Conservation (phyloP, 2,113 vertebrate species). For the Pardalotus punctatus region DNA sequence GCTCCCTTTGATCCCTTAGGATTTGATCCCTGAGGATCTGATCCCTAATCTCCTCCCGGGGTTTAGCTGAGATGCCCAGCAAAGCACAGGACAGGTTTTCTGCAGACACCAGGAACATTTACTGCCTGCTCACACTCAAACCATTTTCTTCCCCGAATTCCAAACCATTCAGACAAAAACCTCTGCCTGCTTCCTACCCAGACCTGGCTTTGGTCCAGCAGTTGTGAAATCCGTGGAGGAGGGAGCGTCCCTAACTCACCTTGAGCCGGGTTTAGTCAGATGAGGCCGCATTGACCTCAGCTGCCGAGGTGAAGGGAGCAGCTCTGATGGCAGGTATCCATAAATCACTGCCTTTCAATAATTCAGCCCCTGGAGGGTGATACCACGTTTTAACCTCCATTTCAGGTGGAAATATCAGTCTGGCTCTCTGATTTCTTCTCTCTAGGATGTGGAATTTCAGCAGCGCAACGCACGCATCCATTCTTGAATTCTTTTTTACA, state of each 20-base stretch:
- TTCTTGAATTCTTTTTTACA: not conserved
- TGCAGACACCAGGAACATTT: not conserved
- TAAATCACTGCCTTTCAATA: not conserved
- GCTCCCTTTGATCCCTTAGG: not conserved
- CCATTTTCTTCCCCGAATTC: not conserved
- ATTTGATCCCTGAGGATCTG: not conserved
- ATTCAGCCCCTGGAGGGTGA: not conserved
- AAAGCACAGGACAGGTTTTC: not conserved
- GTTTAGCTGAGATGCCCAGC: not conserved
- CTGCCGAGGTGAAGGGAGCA: not conserved
- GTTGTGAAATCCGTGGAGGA: not conserved
- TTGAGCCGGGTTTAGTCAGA: not conserved
- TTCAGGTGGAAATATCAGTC: not conserved
- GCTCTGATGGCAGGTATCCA: not conserved
- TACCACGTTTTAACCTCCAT: not conserved
- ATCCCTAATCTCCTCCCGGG: not conserved
- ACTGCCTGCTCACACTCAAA: not conserved
- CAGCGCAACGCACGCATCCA: not conserved
- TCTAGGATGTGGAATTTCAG: not conserved
- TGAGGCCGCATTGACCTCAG: not conserved
- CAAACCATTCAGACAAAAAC: not conserved
- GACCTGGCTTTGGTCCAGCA: not conserved
- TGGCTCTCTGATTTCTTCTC: not conserved
- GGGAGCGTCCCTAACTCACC: not conserved
- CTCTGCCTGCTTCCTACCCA: not conserved